Conservation (phyloP, 2,888 invertebrate genomes). For the Rhamnusium bicolor region DNA sequence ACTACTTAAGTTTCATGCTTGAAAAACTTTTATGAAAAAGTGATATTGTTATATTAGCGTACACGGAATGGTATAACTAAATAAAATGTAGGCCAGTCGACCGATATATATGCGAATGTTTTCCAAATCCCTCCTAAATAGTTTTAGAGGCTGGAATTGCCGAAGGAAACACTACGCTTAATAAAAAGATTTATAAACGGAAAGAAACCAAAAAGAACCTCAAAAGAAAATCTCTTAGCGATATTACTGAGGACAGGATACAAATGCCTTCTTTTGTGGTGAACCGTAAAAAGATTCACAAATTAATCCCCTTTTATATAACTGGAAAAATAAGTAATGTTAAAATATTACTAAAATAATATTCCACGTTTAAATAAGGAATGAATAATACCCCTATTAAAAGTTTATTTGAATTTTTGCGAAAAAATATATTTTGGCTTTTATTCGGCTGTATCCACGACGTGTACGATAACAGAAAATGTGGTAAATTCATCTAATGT, state of each 20-base stretch:
- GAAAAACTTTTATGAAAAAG: background rate
- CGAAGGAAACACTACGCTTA: slow-evolving; percentile 20
- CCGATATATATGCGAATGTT: slow-evolving; percentile 25
- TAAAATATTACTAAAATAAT: slow-evolving; percentile 12
- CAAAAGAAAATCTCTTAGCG: slow-evolving; percentile 23
- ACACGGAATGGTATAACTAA: background rate
- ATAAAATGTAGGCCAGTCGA: slow-evolving; percentile 23
- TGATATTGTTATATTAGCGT: background rate
- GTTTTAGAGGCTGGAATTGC: slow-evolving; percentile 25
- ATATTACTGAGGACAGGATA: slow-evolving; percentile 22
- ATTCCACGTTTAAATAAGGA: background rate
- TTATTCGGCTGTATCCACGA: no score
- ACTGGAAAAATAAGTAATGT: slow-evolving; percentile 24
- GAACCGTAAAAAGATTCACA: slow-evolving; percentile 25
- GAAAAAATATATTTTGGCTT: background rate
- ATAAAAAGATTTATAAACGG: slow-evolving; percentile 36
- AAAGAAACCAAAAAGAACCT: slow-evolving; percentile 23
- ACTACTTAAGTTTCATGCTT: background rate
- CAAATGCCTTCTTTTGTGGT: slow-evolving; percentile 20
- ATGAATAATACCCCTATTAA: slow-evolving; percentile 1
- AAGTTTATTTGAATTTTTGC: background rate
- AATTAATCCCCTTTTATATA: slow-evolving; percentile 24
- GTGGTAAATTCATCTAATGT: no score
- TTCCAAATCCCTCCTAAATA: slow-evolving; percentile 16
- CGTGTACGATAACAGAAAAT: no score